Evolutionary conservation across 35 echinoderm and acorn worm species (phyloP), one percentile per base, ranked within the genome.

Genomic region (Nesometra sesokonis): DNA sequence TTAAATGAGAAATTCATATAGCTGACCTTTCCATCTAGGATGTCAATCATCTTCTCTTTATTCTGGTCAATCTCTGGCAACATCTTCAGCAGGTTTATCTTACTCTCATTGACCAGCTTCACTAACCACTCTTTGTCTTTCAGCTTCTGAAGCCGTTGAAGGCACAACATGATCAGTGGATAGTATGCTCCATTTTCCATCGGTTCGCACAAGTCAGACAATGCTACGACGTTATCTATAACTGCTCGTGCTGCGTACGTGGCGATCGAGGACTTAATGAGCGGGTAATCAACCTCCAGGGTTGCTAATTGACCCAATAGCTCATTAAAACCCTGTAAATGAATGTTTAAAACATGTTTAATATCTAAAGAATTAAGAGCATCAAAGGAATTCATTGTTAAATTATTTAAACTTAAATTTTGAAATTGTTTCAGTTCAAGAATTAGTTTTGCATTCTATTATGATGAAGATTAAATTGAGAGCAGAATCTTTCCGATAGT

Each of bases 1-100:
- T n/a, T n/a, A n/a, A n/a, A n/a, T n/a, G n/a, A n/a, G n/a, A n/a
- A n/a, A n/a, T n/a, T n/a, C n/a, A n/a, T n/a, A n/a, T n/a, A n/a
- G n/a, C 81, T 82, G 33, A 98, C 95, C 92, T 98, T 98, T 35
- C 91, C 95, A 36, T 98, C 95, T 36, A 98, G 82, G 30, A 98
- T 98, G 13, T 98, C 95, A 89, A 98, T 98, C 95, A 98, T 98
- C 81, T 90, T 90, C 38, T 98, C 95, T 84, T 98, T 98, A 39
- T 81, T 94, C 87, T 93, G 89, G 77, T 98, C 95, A 43, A 93
- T 93, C 91, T 97, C 95, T 8, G 95, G 95, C n/a, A 94, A 77
- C 92, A 94, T 94, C 83, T 76, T 85, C 90, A 92, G 89, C 95
- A 98, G 94, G 81, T 88, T 91, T 5, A 98, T 90, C 77, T 98